Conservation (phyloP, 2,113 vertebrate species). For the Pelecanoides urinatrix region DNA sequence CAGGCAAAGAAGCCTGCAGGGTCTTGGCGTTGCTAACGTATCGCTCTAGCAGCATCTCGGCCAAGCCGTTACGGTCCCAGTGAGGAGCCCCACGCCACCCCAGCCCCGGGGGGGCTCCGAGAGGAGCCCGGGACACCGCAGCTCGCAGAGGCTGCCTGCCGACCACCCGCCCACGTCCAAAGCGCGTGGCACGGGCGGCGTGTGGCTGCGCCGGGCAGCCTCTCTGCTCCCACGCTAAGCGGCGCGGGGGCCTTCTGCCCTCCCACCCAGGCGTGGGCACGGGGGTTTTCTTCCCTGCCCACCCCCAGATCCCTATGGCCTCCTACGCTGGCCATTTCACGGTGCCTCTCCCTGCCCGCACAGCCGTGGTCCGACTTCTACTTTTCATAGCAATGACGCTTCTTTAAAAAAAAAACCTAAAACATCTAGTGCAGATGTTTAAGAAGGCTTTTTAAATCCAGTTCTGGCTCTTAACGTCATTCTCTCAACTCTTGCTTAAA, state of each 20-base stretch:
- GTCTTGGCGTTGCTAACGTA: background rate
- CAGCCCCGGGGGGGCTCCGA: background rate
- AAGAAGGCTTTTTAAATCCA: background rate
- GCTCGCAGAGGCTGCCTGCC: background rate
- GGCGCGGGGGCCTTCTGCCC: background rate
- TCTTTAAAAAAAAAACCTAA: background rate
- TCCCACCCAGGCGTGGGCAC: background rate
- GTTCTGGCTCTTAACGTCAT: background rate
- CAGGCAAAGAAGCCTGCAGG: background rate
- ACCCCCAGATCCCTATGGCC: background rate
- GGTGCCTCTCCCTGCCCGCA: background rate
- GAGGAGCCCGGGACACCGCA: too few species aligned
- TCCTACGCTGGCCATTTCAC: background rate
- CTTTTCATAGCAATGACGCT: background rate
- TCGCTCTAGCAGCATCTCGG: background rate
- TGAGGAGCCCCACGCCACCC: background rate
- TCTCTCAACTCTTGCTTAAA: background rate
- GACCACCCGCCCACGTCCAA: fast-evolving
- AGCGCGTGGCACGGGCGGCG: fast-evolving
- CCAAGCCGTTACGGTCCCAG: background rate
- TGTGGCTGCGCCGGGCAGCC: background rate
- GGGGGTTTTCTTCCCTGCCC: background rate
- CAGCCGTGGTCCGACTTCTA: background rate
- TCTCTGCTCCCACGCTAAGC: background rate
- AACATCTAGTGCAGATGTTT: background rate